Percentiles rank a stretch among this genome's conserved stretches.
These are phyloP conservation scores for Sterna hirundo DNA, from an alignment of 2,113 vertebrate species.

Conservation along the genomic window DNA sequence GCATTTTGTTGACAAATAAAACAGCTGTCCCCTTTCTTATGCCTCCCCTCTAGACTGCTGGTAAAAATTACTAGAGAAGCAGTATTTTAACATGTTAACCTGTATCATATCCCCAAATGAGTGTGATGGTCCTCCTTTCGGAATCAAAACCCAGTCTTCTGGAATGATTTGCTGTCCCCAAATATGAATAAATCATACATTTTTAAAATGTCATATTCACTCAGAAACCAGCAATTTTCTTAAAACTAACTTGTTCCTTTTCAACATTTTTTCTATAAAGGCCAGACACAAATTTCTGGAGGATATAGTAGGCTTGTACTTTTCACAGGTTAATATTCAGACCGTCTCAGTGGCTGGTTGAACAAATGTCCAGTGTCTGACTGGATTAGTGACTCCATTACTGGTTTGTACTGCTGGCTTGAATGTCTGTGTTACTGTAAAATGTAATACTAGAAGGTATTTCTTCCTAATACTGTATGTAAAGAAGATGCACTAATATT, in stretches of 20 bases:
- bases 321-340: neutral
- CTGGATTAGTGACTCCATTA: neutral
- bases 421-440: neutral
- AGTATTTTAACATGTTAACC: neutral
- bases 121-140: neutral
- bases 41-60: neutral
- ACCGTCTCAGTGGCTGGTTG: neutral
- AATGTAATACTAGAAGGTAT: neutral
- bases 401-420: neutral
- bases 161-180: neutral
- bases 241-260: neutral
- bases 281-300: neutral
- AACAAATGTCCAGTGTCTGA: neutral
- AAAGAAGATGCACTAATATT: neutral
- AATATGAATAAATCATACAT: neutral
- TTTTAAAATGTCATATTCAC: neutral
- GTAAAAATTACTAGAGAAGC: neutral
- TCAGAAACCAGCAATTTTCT: neutral
- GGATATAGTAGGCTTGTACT: neutral
- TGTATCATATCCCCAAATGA: neutral
- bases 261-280: neutral
- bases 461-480: neutral
- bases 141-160: neutral
- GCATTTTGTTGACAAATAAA: neutral
- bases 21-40: neutral